phyloP scores from a whole-genome alignment of 2,797 vertebrate genomes.

The Argya squamiceps region DNA sequence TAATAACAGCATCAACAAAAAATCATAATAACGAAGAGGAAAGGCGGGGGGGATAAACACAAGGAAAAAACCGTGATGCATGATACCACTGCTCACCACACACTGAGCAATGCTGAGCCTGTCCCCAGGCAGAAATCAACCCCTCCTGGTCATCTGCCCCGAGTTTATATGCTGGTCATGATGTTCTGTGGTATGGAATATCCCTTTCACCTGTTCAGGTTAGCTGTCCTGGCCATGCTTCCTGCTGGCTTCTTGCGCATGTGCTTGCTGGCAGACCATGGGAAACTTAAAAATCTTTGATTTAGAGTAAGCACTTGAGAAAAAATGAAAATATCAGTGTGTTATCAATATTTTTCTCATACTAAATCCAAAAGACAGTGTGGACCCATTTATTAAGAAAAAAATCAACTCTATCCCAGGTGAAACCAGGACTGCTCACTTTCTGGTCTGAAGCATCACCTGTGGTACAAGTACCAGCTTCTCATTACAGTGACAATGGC shows the following conservation, averaged over 20 bases:
- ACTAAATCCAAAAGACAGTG: not conserved
- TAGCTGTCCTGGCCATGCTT: fast-evolving
- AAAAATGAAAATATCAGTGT: not conserved
- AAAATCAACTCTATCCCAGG: not conserved
- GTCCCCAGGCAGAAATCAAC: not conserved
- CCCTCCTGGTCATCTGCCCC: not conserved
- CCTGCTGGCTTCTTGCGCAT: fast-evolving
- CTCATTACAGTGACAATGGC: not conserved
- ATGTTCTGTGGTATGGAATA: not conserved
- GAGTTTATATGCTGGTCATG: not conserved
- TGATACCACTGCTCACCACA: fast-evolving
- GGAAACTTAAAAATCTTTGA: not conserved
- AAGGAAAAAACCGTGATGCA: fast-evolving
- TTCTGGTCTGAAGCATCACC: not conserved
- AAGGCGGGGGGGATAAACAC: not conserved
- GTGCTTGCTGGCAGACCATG: not conserved
- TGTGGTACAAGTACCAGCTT: not conserved
- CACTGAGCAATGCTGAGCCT: not conserved
- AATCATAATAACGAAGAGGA: not conserved
- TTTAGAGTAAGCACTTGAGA: not conserved
- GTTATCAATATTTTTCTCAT: not conserved
- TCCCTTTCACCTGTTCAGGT: not conserved
- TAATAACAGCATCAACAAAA: not conserved
- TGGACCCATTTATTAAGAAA: not conserved
- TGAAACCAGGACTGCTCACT: not conserved